Percentiles rank a stretch among this genome's conserved stretches.
phyloP scores from a whole-genome alignment of 2,113 vertebrate species.

The Dipodomys stephensi region DNA sequence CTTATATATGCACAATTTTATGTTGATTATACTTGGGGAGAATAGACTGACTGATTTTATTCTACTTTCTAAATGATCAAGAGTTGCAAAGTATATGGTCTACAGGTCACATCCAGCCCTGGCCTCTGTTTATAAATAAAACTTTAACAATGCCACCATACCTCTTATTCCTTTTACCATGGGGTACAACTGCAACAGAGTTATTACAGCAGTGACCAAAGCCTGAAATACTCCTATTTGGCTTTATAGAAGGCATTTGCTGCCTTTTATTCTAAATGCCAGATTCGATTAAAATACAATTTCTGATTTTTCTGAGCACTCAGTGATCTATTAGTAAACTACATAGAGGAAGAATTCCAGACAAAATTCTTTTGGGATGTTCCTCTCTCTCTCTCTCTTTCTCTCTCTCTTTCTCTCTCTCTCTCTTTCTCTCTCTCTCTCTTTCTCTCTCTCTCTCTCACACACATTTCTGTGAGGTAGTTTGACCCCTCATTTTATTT shows the following conservation, averaged over 20 bases:
- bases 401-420: too few relatives aligned
- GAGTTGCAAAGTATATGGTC: background rate
- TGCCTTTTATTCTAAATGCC: background rate
- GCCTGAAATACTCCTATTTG: background rate
- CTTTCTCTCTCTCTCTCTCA: too few relatives aligned
- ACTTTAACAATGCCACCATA: background rate
- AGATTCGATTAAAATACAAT: background rate
- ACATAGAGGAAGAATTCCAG: background rate
- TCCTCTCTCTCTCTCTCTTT: too few relatives aligned
- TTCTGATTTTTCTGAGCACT: background rate
- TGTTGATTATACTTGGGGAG: background rate
- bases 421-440: too few relatives aligned
- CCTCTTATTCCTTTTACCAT: rapidly evolving
- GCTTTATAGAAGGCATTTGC: background rate
- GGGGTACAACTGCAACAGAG: background rate
- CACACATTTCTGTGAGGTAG: background rate
- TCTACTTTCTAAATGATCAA: background rate
- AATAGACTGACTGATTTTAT: background rate
- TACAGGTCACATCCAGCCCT: too few relatives aligned
- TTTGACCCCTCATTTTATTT: background rate
- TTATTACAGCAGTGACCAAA: background rate
- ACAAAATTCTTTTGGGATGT: too few relatives aligned
- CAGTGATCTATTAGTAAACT: background rate
- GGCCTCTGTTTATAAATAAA: background rate
- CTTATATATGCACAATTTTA: background rate